A percentile compares a stretch with the other conserved stretches of the same genome.
phyloP scores from a whole-genome alignment of 1,140 invertebrate species.

The Tetramorium simillimum region DNA sequence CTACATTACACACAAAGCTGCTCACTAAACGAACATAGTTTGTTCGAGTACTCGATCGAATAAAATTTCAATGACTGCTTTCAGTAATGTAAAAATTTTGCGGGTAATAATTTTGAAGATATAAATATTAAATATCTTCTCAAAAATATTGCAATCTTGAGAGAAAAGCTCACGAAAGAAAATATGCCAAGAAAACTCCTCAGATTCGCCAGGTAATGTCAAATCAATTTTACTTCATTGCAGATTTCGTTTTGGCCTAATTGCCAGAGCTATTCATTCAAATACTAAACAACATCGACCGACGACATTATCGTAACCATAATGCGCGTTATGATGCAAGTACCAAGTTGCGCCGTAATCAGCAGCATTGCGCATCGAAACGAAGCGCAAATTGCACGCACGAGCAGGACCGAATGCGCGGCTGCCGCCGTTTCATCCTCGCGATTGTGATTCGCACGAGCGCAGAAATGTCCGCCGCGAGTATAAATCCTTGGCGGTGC shows the following conservation, averaged over 20 bases:
- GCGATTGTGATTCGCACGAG: constrained; percentile 11
- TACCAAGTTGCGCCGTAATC: constrained; percentile 3
- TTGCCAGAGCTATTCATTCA: neutral
- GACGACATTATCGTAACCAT: neutral
- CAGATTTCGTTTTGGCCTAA: neutral
- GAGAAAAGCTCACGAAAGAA: neutral
- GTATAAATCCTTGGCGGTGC: constrained; percentile 15
- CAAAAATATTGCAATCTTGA: neutral
- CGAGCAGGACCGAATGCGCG: neutral
- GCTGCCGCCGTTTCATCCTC: neutral
- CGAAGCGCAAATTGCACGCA: constrained; percentile 22
- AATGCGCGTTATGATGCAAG: constrained; percentile 22
- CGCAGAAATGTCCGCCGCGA: constrained; percentile 22
- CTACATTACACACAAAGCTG: neutral
- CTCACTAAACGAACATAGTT: neutral
- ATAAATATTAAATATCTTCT: neutral
- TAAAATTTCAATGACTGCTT: neutral
- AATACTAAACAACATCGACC: neutral
- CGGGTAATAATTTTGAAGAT: neutral
- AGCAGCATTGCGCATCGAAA: constrained; percentile 14
- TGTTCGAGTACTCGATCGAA: too few relatives aligned
- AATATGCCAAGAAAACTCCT: neutral
- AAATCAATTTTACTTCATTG: neutral
- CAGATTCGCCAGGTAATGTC: neutral
- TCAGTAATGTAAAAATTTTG: neutral